Base-by-base conservation (phyloP, 2,113 vertebrate species). In the Rhizomys pruinosus region DNA sequence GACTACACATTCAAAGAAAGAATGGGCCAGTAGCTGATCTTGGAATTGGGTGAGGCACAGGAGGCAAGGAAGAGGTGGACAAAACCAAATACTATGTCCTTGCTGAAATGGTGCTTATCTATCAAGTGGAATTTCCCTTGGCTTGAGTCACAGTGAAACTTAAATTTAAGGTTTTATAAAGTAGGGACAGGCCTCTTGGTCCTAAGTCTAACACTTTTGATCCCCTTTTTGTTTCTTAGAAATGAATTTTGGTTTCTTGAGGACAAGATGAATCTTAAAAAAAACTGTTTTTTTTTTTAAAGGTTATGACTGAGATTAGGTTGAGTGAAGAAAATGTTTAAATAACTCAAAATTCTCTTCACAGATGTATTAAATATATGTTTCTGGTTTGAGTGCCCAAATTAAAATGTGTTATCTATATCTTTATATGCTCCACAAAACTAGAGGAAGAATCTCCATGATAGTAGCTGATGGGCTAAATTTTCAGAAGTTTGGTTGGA, bases 101-200 rank as follows among this genome's bases (percentile, higher is more conserved):
- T 68, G 82, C 69, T 80, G 47, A 89, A 90, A 59, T 11, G 39
- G 27, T 52, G 73, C n/a, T 37, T 89, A 0, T 89, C 72, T 64
- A 42, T 27, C 32, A 59, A n/a, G 57, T 74, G 4, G 3, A 8
- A 13, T 66, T 95, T 91, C 92, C 80, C 87, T 81, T 92, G 91
- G 37, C 27, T 23, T 92, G 78, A 94, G 93, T 91, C 92, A 96
- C 86, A 93, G 7, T 64, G 92, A 97, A 94, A 93, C 79, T 52
- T 52, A 52, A 52, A 52, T 78, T 74, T 88, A 68, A 86, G 64
- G 73, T 86, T 96, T 85, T 87, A 78, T 80, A 47, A 92, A 91
- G 52, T 37, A 94, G 66, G 57, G 79, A 73, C 16, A 68, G 42
- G 61, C 42, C 5, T 81, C 57, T 42, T 89, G 77, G 84, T 85